phyloP scores from a whole-genome alignment of 2,888 invertebrate species.

The Philereme vetulata region DNA sequence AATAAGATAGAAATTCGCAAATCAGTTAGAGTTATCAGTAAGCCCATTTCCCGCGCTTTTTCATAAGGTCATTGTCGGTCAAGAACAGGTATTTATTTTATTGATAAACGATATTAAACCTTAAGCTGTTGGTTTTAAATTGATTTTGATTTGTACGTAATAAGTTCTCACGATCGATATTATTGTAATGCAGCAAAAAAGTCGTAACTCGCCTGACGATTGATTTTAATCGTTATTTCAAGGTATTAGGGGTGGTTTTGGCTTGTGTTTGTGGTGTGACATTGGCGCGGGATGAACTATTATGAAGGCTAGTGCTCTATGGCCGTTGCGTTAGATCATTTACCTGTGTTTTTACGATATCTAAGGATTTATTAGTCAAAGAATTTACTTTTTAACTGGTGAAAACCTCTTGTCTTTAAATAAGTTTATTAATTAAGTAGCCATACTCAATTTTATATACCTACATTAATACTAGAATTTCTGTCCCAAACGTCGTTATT shows the following conservation, averaged over 20 bases:
- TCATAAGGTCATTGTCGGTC: slow-evolving; percentile 75
- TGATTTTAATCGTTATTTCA: slow-evolving; percentile 21
- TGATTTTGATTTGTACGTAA: slow-evolving; percentile 26
- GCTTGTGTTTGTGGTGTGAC: slow-evolving; percentile 24
- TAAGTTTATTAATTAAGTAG: too few relatives aligned
- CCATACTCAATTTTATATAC: too few relatives aligned
- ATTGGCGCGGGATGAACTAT: slow-evolving; percentile 38
- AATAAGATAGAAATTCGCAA: slow-evolving; percentile 22
- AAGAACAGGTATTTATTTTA: slow-evolving; percentile 64
- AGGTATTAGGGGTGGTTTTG: slow-evolving; percentile 19
- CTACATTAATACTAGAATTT: too few relatives aligned
- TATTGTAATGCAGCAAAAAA: slow-evolving; percentile 47
- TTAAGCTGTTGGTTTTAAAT: slow-evolving; percentile 15
- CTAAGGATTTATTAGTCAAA: not conserved
- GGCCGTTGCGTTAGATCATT: slow-evolving; percentile 11
- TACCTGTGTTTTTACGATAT: slow-evolving; percentile 29
- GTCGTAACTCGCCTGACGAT: slow-evolving; percentile 20
- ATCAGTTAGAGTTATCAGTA: slow-evolving; percentile 42
- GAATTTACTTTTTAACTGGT: too few relatives aligned
- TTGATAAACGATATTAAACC: slow-evolving; percentile 31
- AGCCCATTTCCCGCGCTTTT: slow-evolving; percentile 65
- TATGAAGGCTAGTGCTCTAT: slow-evolving; percentile 39
- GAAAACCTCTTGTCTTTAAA: too few relatives aligned
- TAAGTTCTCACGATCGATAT: slow-evolving; percentile 60
- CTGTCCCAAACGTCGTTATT: too few relatives aligned